Evolutionary conservation across 2,888 invertebrate species (phyloP).

Genomic region (Eupithecia inturbata): DNA sequence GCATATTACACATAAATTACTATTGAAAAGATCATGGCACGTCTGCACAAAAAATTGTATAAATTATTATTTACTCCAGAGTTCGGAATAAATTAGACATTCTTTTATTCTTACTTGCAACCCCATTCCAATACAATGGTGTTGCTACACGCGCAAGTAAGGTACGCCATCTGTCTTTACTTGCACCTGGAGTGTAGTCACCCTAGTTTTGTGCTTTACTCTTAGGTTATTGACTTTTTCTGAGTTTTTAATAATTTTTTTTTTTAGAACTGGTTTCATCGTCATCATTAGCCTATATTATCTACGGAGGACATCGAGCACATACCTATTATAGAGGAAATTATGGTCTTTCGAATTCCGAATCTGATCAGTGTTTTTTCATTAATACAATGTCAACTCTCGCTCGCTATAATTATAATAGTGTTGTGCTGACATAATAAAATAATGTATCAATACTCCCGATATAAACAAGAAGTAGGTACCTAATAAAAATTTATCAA

Average conservation of each 20-base stretch:
- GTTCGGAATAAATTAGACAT: conserved; percentile 33
- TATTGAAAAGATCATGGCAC: not conserved
- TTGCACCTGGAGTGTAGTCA: conserved; percentile 45
- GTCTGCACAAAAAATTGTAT: not conserved
- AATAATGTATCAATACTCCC: too few species aligned
- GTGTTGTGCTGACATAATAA: too few species aligned
- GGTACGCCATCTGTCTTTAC: conserved; percentile 46
- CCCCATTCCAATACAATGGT: conserved; percentile 37
- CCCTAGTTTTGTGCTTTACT: conserved; percentile 30
- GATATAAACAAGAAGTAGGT: too few species aligned
- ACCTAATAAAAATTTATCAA: too few species aligned
- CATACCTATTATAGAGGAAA: too few species aligned
- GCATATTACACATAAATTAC: not conserved
- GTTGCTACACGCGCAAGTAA: conserved; percentile 32
- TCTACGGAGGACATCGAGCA: not conserved
- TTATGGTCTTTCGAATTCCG: too few species aligned
- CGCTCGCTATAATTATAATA: too few species aligned
- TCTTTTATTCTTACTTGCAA: conserved; percentile 25
- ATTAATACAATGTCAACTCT: too few species aligned
- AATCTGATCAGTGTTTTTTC: too few species aligned
- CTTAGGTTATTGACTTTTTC: conserved; percentile 29
- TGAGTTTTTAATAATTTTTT: not conserved
- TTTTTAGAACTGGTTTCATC: not conserved
- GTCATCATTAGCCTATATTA: not conserved
- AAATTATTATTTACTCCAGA: conserved; percentile 23